Evolutionary conservation across 2,888 invertebrate genomes (phyloP).

Genomic region (Abrostola triplasia): DNA sequence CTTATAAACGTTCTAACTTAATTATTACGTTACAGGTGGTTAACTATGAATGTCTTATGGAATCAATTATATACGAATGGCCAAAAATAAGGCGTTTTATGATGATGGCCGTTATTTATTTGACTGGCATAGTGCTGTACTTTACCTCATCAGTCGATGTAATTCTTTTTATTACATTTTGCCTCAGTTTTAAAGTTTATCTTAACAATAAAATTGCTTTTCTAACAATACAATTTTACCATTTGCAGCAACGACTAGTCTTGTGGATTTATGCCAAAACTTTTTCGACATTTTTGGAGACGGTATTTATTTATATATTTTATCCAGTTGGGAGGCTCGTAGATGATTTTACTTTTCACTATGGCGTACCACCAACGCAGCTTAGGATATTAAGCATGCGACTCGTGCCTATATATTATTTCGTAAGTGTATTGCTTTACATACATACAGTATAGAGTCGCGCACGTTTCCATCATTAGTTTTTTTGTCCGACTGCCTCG

Average conservation of each 20-base stretch:
- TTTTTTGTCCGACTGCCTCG: too few species aligned
- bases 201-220: not conserved
- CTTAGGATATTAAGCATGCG: conserved; percentile 56
- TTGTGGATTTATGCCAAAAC: conserved; percentile 55
- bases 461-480: too few species aligned
- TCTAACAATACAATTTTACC: not conserved
- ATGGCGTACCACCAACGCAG: conserved; percentile 58
- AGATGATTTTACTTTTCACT: conserved; percentile 71
- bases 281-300: conserved; percentile 57
- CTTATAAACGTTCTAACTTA: conserved; percentile 37
- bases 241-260: conserved; percentile 50
- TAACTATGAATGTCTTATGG: conserved; percentile 65
- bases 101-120: conserved; percentile 16
- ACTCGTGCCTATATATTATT: conserved; percentile 63
- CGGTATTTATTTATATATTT: conserved; percentile 57
- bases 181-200: too few species aligned
- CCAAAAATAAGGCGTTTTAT: conserved; percentile 47
- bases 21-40: conserved; percentile 59
- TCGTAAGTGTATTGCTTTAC: conserved; percentile 57
- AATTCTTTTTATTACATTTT: conserved; percentile 20
- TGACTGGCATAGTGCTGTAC: conserved; percentile 15
- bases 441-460: too few species aligned
- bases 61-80: conserved; percentile 60
- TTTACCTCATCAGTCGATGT: conserved; percentile 26
- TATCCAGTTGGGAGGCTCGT: conserved; percentile 70